Evolutionary conservation across 1,140 invertebrate species (phyloP), one percentile per base, ranked within the genome.

Genomic region (Hydropsyche tenuis): DNA sequence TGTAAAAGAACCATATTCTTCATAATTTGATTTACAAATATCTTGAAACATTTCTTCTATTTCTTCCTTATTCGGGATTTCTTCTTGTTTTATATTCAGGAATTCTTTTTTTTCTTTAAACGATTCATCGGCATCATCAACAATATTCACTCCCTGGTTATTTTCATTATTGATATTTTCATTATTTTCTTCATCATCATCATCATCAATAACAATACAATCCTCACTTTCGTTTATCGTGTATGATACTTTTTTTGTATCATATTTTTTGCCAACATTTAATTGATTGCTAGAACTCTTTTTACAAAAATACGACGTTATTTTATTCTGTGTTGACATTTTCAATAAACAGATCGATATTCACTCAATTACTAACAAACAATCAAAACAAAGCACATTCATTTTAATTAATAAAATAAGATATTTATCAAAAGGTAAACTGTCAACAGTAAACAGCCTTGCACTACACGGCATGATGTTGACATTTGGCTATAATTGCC

Each of bases 261-360:
- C 6, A 18, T 5, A 16, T 37, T 37, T 37, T 37, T 37, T 53
- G 48, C 7, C 7, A 20, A 16, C 16, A 18, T n/a, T 1, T 53
- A 9, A 18, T 53, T 53, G 6, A 20, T 53, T 16, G 48, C 5
- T 23, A 60, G 1, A 16, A 53, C 22, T 53, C 2, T 53, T 53
- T 45, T 37, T 51, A 27, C 5, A 0, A 69, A 76, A 76, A 42
- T 73, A 76, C 14, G 48, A 48, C 22, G 72, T 73, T 56, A 76
- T 76, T 63, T 72, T 64, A 72, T 51, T 72, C 46, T 72, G 69
- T 20, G 42, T 70, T n/a, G 69, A 60, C 69, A 70, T 70, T 11
- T 9, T 68, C 12, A 20, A 23, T n/a, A n/a, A n/a, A n/a, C n/a
- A n/a, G n/a, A n/a, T n/a, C n/a, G n/a, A n/a, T n/a, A n/a, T n/a